A percentile compares a stretch with the other conserved stretches of the same genome.
Evolutionary conservation across 2,888 invertebrate genomes (phyloP).

Genomic region (Digitonthophagus gazella): DNA sequence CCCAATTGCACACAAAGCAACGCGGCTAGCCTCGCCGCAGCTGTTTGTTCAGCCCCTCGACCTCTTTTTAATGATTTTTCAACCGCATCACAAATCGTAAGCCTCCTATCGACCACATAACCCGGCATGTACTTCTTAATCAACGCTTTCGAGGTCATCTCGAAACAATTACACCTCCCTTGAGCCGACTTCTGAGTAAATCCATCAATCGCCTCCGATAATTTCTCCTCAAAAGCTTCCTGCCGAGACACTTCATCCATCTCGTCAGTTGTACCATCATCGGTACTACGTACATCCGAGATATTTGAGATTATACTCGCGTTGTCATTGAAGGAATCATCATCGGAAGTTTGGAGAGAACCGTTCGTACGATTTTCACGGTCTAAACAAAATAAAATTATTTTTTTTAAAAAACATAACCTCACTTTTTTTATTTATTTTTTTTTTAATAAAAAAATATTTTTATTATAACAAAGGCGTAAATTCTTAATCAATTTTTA

Average conservation of each 20-base stretch:
- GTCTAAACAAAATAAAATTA: constrained; percentile 33
- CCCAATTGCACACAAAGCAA: constrained; percentile 83
- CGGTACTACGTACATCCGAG: constrained; percentile 69
- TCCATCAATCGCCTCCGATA: constrained; percentile 83
- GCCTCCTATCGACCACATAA: constrained; percentile 71
- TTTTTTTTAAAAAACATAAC: too few relatives aligned
- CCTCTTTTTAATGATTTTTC: constrained; percentile 82
- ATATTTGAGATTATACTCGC: constrained; percentile 75
- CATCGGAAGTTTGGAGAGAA: constrained; percentile 52
- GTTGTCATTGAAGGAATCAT: constrained; percentile 76
- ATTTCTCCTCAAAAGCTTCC: constrained; percentile 81
- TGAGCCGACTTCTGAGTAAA: constrained; percentile 86
- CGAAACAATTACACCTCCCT: constrained; percentile 71
- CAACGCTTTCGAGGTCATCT: constrained; percentile 69
- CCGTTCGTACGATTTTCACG: constrained; percentile 38
- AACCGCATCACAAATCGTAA: constrained; percentile 79
- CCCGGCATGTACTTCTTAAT: constrained; percentile 76
- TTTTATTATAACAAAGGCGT: too few relatives aligned
- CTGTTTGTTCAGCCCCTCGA: constrained; percentile 75
- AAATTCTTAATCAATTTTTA: too few relatives aligned
- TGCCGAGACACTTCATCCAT: constrained; percentile 64
- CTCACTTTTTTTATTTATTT: too few relatives aligned
- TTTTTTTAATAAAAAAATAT: too few relatives aligned
- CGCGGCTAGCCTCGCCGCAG: constrained; percentile 78
- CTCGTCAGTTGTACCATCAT: constrained; percentile 48